A percentile compares a stretch with the other conserved stretches of the same genome.
These are phyloP conservation scores for Papilio elwesi DNA, from an alignment of 2,888 invertebrate species.

Conservation along the genomic window DNA sequence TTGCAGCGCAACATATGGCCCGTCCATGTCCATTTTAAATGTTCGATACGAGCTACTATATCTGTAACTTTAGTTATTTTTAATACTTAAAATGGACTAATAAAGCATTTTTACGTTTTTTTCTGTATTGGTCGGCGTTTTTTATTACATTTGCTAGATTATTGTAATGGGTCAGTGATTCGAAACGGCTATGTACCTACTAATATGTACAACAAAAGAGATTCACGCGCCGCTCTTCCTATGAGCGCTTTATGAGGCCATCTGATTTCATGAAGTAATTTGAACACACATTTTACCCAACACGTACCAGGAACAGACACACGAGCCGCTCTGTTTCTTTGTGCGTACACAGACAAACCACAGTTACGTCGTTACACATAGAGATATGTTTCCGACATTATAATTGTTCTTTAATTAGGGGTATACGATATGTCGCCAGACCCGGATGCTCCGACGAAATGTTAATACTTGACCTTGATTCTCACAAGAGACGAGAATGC, in stretches of 20 bases:
- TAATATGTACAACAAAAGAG: conserved; percentile 69
- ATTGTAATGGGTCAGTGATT: conserved; percentile 67
- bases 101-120: not conserved
- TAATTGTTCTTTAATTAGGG: not conserved
- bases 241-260: conserved; percentile 61
- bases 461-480: not conserved
- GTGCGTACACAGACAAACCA: conserved; percentile 1
- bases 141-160: conserved; percentile 16
- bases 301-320: conserved; percentile 33
- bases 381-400: conserved; percentile 6
- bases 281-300: conserved; percentile 25
- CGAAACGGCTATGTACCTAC: conserved; percentile 61
- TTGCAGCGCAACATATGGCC: too few species aligned
- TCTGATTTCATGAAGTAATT: conserved; percentile 64
- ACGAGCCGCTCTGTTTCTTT: conserved; percentile 35
- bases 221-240: conserved; percentile 74
- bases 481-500: not conserved
- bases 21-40: too few species aligned
- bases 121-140: too few species aligned
- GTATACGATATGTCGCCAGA: not conserved
- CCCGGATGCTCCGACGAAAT: not conserved
- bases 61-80: too few species aligned
- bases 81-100: too few species aligned
- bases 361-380: conserved; percentile 7
- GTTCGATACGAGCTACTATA: too few species aligned